Percentiles rank a stretch among this genome's conserved stretches.
Conservation (phyloP, 2,113 vertebrate genomes). For the Seriola rivoliana region DNA sequence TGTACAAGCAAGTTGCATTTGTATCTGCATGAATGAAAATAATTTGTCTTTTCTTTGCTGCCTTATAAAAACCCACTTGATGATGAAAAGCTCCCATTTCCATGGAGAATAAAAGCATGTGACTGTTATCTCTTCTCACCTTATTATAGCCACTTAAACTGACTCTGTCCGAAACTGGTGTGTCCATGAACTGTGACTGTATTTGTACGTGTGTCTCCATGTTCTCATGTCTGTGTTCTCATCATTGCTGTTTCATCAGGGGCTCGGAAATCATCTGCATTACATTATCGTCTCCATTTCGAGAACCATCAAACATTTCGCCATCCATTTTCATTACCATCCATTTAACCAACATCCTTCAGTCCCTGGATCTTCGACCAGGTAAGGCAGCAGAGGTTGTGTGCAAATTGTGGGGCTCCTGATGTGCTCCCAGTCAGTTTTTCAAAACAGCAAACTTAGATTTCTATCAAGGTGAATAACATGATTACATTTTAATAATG, state of each 20-base stretch:
- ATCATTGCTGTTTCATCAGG: constrained; percentile 62
- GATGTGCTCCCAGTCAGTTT: background rate
- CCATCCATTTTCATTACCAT: constrained; percentile 59
- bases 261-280: constrained; percentile 50
- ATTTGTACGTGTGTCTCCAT: constrained; percentile 36
- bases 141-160: constrained; percentile 10
- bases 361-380: constrained; percentile 58
- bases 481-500: background rate
- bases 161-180: constrained; percentile 9
- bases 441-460: background rate
- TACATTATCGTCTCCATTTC: constrained; percentile 60
- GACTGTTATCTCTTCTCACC: constrained; percentile 27
- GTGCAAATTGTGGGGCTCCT: background rate
- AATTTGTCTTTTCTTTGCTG: constrained; percentile 21
- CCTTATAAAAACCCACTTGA: constrained; percentile 6
- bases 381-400: constrained; percentile 69
- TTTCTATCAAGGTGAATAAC: background rate
- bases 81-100: constrained; percentile 27
- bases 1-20: constrained; percentile 29
- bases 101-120: constrained; percentile 28
- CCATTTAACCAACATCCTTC: constrained; percentile 58
- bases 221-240: constrained; percentile 59
- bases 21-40: constrained; percentile 44
- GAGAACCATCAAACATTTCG: constrained; percentile 58
- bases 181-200: constrained; percentile 47